Evolutionary conservation across 2,888 invertebrate species (phyloP), one percentile per base, ranked within the genome.

Genomic region (Synergus umbraculus): DNA sequence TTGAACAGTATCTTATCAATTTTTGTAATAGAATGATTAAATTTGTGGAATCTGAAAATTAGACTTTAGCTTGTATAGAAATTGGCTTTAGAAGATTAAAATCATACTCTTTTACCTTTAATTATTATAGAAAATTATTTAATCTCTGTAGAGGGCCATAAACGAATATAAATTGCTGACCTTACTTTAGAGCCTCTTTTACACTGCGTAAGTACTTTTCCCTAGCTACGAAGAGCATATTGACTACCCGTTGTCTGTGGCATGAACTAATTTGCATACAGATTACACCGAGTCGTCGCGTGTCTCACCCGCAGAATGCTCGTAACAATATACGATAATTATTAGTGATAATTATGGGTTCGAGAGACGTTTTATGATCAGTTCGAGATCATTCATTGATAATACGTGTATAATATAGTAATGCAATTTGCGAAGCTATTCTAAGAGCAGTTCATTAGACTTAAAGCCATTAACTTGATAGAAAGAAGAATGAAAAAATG

Each of bases 241-340:
- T 22, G 13, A 66, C 43, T 46, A 46, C 22, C 13, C 22, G 69
- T 54, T 69, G 49, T 69, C 29, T 54, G 66, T 37, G 69, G 69
- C 54, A 73, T 54, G 37, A 73, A 49, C 37, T 15, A 73, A 73
- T 73, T 73, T 73, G 69, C 69, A 73, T 73, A 73, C 54, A 73
- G 54, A 73, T 73, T 73, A 29, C 49, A 73, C 37, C 29, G n/a
- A 49, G 69, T 73, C 69, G 69, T 73, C 69, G 69, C 69, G 69
- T 54, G 69, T 37, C 54, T 73, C 69, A 73, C 49, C 69, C 69
- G 49, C 37, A 49, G 37, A 73, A 49, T 37, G 29, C 37, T 54
- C 69, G 54, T 73, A 73, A 54, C 69, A 73, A 73, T 73, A 73
- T 73, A 73, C 69, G 49, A 73, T 54, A 54, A 73, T 73, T 54